Evolutionary conservation across 2,113 vertebrate species (phyloP).

Genomic region (Megatriorchis doriae): DNA sequence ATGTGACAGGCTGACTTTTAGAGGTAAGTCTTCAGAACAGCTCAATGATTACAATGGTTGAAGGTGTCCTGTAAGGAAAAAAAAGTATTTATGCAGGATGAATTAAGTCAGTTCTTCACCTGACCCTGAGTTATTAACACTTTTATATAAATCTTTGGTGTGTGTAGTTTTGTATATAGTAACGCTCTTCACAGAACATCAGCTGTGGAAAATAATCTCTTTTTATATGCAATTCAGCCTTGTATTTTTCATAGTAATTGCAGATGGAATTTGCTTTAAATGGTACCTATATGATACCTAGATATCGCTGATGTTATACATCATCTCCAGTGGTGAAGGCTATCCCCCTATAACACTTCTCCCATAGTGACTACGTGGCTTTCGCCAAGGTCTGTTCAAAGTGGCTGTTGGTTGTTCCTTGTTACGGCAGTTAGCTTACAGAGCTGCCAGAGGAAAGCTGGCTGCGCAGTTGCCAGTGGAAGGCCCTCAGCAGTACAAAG

Average conservation of each 20-base stretch:
- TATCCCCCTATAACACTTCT: background rate
- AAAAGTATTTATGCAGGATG: background rate
- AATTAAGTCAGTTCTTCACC: background rate
- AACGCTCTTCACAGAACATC: background rate
- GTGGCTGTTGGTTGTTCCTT: background rate
- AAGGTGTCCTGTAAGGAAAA: background rate
- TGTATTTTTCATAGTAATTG: background rate
- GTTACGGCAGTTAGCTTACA: background rate
- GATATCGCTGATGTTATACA: fast-evolving
- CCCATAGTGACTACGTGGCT: background rate
- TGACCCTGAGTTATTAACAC: background rate
- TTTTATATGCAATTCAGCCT: background rate
- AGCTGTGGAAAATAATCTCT: background rate
- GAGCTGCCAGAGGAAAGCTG: background rate
- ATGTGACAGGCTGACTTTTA: background rate
- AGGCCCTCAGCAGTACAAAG: background rate
- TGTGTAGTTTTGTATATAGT: background rate
- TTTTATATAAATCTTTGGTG: background rate
- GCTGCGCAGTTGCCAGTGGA: background rate
- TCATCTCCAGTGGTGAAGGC: background rate
- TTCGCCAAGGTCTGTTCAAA: background rate
- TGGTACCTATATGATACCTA: background rate
- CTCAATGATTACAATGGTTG: background rate
- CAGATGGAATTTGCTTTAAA: background rate
- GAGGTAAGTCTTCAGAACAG: background rate